Percentiles rank a stretch among this genome's conserved stretches.
phyloP scores from a whole-genome alignment of 2,888 invertebrate genomes.

The Nomada goodeniana region DNA sequence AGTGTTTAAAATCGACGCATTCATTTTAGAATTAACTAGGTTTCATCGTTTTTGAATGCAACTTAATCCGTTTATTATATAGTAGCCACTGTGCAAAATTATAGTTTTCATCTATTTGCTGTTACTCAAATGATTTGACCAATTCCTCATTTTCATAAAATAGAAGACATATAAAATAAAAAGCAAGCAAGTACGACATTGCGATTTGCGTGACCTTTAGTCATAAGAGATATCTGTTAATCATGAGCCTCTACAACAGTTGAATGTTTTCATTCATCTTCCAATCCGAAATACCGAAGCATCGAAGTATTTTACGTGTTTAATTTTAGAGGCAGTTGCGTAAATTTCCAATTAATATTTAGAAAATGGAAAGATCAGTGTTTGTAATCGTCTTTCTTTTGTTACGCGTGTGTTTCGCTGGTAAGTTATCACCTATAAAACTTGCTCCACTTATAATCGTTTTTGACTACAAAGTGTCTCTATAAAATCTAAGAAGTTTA shows the following conservation, averaged over 20 bases:
- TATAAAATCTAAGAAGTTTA: no score
- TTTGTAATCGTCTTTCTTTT: neutral
- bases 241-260: no score
- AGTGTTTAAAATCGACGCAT: neutral
- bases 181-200: neutral
- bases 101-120: neutral
- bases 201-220: neutral
- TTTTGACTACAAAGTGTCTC: no score
- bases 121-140: neutral
- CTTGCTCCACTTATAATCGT: no score
- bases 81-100: neutral
- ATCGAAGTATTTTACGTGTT: neutral
- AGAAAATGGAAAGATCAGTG: conserved; percentile 19
- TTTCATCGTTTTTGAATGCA: neutral
- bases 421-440: conserved; percentile 17
- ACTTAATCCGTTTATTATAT: neutral
- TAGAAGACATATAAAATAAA: neutral
- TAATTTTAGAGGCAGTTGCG: neutral
- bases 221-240: neutral
- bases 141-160: no score
- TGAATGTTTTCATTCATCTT: neutral
- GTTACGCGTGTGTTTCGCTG: neutral
- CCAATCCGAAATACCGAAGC: neutral
- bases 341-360: neutral
- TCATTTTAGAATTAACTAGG: neutral